Base-by-base conservation (phyloP, 92 coral and sea anemone genomes). In the Pocillopora meandrina region DNA sequence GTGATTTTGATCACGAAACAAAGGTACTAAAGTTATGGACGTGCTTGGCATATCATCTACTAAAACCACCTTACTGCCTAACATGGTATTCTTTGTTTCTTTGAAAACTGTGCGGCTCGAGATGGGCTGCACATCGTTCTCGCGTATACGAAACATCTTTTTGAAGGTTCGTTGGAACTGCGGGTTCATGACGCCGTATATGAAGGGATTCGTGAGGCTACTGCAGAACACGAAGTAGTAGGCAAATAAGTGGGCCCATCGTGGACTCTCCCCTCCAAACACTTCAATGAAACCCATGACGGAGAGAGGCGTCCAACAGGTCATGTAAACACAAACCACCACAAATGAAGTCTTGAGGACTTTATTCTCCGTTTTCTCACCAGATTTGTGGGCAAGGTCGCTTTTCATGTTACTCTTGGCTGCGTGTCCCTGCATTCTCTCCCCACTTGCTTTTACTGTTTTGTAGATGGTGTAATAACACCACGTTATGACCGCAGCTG, bases 281-380 rank as follows among this genome's bases (percentile, higher is more conserved):
- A 89, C 87, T 72, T 93, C 94, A 23, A 87, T 79, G 55, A 93
- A 82, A 35, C 93, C 93, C 31, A 90, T 89, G 1, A 85, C 74
- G 35, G 90, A 80, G 7, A 93, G 92, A 10, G 96, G 96, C 34
- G 74, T 87, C 94, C 95, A 93, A 71, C 97, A 93, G 55, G 77
- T 82, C 78, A 93, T 60, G 68, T 91, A 93, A 55, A 93, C 93
- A 74, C 93, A 89, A n/a, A 93, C 97, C 4, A 93, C 97, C 33
- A 92, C 89, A 58, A 91, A 93, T 9, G 97, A 86, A 65, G 97
- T 88, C 71, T 89, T 85, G 33, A 93, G 88, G 23, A 93, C 90
- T 75, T 88, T 93, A 52, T 64, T 81, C 66, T 93, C 96, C 0
- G 89, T 73, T 56, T 52, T 67, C 34, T 75, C 81, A 26, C 26